A percentile compares a stretch with the other conserved stretches of the same genome.
Evolutionary conservation across 2,797 vertebrate genomes (phyloP).

Genomic region (Sus cebifrons): DNA sequence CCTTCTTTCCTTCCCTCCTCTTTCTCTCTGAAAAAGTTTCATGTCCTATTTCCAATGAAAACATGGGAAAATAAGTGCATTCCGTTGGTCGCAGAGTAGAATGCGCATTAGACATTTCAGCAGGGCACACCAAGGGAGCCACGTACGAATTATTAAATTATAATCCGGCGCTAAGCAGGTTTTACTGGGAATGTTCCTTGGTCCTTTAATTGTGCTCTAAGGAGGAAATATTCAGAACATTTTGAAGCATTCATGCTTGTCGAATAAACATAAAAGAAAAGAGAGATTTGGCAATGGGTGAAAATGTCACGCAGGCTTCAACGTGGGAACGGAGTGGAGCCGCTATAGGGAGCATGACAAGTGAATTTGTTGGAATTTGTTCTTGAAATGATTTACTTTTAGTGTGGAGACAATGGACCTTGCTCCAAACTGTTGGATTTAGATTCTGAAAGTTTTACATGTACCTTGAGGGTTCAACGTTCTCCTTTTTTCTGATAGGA

Average conservation of each 20-base stretch:
- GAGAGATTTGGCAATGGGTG: slow-evolving; percentile 44
- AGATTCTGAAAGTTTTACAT: slow-evolving; percentile 32
- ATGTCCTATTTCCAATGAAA: slow-evolving; percentile 39
- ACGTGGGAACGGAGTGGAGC: slow-evolving; percentile 17
- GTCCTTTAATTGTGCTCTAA: slow-evolving; percentile 63
- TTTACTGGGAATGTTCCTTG: slow-evolving; percentile 72
- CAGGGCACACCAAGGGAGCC: slow-evolving; percentile 39
- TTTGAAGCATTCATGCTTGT: slow-evolving; percentile 73
- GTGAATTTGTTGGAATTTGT: slow-evolving; percentile 54
- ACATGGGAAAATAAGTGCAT: not conserved
- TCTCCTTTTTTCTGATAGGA: slow-evolving; percentile 45
- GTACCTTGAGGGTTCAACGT: slow-evolving; percentile 16
- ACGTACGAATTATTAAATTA: slow-evolving; percentile 74
- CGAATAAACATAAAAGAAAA: slow-evolving; percentile 72
- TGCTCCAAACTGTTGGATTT: not conserved
- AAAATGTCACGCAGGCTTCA: slow-evolving; percentile 72
- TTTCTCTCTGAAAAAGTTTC: not conserved
- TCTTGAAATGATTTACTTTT: slow-evolving; percentile 56
- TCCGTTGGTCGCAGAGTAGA: slow-evolving; percentile 47
- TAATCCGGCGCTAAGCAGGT: slow-evolving; percentile 70
- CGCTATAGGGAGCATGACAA: slow-evolving; percentile 11
- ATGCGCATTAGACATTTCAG: slow-evolving; percentile 50
- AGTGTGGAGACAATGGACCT: not conserved
- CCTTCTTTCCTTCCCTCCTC: not conserved
- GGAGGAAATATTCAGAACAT: slow-evolving; percentile 70